Conservation (phyloP, 2,888 invertebrate genomes). For the Luperina nickerlii region DNA sequence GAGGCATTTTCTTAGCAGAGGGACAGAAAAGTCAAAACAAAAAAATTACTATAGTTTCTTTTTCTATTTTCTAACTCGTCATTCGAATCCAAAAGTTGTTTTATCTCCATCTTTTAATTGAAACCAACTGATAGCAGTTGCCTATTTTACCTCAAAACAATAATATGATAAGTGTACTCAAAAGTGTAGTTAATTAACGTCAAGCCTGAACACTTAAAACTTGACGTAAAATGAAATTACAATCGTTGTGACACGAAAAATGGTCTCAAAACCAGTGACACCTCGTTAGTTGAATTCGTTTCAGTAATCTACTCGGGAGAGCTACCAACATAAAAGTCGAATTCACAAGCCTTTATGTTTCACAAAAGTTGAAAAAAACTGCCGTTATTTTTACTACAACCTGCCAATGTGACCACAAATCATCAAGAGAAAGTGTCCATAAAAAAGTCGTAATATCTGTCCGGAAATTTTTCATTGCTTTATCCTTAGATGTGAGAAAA, state of each 20-base stretch:
- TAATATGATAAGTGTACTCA: neutral
- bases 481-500: constrained; percentile 1
- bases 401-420: constrained; percentile 29
- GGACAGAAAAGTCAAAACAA: neutral
- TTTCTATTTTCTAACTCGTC: neutral
- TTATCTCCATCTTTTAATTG: neutral
- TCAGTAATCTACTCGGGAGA: constrained; percentile 5
- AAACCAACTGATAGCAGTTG: neutral
- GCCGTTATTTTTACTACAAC: constrained; percentile 17
- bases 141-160: neutral
- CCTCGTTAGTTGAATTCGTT: constrained; percentile 34
- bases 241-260: constrained; percentile 15
- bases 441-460: constrained; percentile 29
- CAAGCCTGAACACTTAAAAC: neutral
- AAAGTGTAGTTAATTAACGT: neutral
- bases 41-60: neutral
- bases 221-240: neutral
- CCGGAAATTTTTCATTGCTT: neutral
- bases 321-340: constrained; percentile 11
- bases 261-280: constrained; percentile 2
- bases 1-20: too few relatives aligned
- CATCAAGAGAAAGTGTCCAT: constrained; percentile 18
- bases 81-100: neutral
- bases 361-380: neutral
- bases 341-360: neutral